Evolutionary conservation across 2,113 vertebrate genomes (phyloP).

Genomic region (Polyodon spathula): DNA sequence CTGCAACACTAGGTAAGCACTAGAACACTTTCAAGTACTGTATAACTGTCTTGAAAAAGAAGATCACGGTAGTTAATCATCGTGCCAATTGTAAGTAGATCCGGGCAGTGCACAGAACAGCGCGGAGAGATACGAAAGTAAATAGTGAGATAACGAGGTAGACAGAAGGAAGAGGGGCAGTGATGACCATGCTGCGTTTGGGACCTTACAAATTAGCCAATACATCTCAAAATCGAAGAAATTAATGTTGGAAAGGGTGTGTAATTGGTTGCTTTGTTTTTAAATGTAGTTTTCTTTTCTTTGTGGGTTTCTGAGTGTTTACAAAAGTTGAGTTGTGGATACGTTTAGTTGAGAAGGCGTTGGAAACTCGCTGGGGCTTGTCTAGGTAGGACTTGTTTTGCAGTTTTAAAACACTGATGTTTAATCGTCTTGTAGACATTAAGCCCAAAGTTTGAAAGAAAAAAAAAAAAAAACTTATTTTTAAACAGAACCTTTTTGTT

Average conservation of each 20-base stretch:
- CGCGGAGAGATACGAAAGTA: conserved; percentile 49
- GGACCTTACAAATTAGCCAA: conserved; percentile 39
- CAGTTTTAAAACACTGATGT: too few species aligned
- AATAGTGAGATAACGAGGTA: background rate
- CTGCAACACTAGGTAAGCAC: too few species aligned
- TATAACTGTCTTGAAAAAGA: background rate
- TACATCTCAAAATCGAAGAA: conserved; percentile 43
- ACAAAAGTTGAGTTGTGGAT: background rate
- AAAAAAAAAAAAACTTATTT: too few species aligned
- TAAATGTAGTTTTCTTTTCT: background rate
- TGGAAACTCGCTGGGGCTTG: too few species aligned
- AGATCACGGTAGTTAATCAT: conserved; percentile 16
- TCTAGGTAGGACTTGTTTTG: too few species aligned
- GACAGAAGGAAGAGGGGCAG: background rate
- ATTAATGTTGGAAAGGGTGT: conserved; percentile 39
- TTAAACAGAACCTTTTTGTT: background rate
- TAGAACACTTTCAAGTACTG: too few species aligned
- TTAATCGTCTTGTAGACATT: too few species aligned
- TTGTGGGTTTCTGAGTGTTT: conserved; percentile 12
- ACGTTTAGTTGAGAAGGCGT: too few species aligned
- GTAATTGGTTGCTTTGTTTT: conserved; percentile 13
- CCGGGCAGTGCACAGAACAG: conserved; percentile 42
- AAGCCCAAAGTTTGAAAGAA: too few species aligned
- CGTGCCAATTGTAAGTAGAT: conserved; percentile 57
- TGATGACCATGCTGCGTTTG: conserved; percentile 51